A percentile compares a stretch with the other conserved stretches of the same genome.
Evolutionary conservation across 2,113 vertebrate genomes (phyloP).

Genomic region (Semnornis frantzii): DNA sequence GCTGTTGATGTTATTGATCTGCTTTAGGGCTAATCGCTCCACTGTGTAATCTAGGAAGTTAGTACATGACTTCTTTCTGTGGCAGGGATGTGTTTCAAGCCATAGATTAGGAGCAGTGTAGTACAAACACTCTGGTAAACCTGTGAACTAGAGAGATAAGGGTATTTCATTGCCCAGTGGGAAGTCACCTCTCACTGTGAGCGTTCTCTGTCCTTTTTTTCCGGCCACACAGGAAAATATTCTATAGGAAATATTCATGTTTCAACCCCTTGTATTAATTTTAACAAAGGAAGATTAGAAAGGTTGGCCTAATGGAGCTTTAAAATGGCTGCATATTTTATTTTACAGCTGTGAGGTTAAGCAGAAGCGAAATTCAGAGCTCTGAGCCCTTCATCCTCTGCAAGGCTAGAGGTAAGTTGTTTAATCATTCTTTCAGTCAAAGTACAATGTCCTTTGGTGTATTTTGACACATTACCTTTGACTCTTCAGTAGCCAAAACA

Average conservation of each 20-base stretch:
- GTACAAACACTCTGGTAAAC: not conserved
- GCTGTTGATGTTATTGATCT: slow-evolving; percentile 34
- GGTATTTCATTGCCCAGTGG: not conserved
- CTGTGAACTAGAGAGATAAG: not conserved
- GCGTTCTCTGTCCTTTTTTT: not conserved
- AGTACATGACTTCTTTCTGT: not conserved
- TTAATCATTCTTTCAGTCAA: not conserved
- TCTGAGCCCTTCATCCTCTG: not conserved
- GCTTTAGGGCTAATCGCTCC: not conserved
- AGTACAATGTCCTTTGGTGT: not conserved
- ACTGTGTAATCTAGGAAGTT: slow-evolving; percentile 6
- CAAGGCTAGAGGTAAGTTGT: not conserved
- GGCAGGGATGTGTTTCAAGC: not conserved
- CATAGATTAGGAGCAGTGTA: not conserved
- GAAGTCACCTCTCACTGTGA: not conserved
- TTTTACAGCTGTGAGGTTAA: not conserved
- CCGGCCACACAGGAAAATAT: not conserved
- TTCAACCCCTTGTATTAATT: not conserved
- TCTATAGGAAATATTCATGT: not conserved
- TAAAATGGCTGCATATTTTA: not conserved
- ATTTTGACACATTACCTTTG: no score
- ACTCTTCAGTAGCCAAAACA: no score
- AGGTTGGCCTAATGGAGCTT: not conserved
- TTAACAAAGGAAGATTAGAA: not conserved
- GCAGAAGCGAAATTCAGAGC: not conserved